A percentile compares a stretch with the other conserved stretches of the same genome.
Evolutionary conservation across 2,113 vertebrate species (phyloP).

Genomic region (Myiopsitta monachus): DNA sequence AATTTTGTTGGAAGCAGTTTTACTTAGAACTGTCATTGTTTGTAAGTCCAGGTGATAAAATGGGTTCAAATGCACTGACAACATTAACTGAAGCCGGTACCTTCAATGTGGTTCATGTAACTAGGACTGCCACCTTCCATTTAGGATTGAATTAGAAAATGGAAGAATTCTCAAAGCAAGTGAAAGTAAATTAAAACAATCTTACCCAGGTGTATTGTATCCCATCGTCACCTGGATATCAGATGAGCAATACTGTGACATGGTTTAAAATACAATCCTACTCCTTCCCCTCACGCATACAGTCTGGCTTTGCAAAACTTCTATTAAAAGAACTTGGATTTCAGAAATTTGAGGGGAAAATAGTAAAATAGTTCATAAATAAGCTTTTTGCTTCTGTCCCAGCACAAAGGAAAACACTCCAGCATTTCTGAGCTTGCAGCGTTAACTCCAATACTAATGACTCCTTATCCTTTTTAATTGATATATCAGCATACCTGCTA

Average conservation of each 20-base stretch:
- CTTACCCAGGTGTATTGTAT: not conserved
- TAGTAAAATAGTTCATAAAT: not conserved
- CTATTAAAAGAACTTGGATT: not conserved
- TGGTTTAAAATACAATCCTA: not conserved
- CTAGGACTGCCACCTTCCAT: not conserved
- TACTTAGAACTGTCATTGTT: not conserved
- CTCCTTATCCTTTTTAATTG: not conserved
- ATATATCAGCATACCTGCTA: not conserved
- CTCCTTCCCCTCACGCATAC: not conserved
- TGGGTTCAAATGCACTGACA: not conserved
- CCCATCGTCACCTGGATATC: fast-evolving
- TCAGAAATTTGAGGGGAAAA: not conserved
- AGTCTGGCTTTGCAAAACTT: not conserved
- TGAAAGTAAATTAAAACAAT: not conserved
- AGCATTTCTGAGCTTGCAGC: not conserved
- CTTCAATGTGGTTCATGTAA: not conserved
- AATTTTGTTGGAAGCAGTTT: not conserved
- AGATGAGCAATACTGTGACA: fast-evolving
- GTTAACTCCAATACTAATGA: not conserved
- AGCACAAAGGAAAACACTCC: not conserved
- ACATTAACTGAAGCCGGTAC: not conserved
- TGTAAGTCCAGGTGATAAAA: not conserved
- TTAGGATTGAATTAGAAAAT: not conserved
- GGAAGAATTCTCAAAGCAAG: not conserved
- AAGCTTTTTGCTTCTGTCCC: not conserved